Conservation (phyloP, 1,140 invertebrate species). For the Drosophila gunungcola region DNA sequence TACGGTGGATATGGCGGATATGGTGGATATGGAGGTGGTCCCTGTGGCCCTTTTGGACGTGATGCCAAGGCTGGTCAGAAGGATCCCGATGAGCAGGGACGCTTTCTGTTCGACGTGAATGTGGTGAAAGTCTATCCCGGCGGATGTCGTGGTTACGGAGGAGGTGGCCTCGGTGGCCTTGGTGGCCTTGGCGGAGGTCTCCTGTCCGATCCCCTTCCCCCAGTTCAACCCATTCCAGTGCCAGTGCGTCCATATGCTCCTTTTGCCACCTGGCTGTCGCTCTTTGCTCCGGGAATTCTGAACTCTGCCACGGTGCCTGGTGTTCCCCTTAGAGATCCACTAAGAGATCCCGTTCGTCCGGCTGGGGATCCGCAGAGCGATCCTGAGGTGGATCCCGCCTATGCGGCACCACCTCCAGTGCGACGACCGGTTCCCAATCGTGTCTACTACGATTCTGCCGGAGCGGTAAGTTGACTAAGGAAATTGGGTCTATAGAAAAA, state of each 20-base stretch:
- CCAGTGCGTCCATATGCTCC: constrained; percentile 69
- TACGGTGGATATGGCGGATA: constrained; percentile 41
- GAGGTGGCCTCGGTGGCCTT: constrained; percentile 27
- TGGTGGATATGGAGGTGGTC: constrained; percentile 42
- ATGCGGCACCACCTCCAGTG: constrained; percentile 49
- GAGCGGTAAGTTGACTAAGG: constrained; percentile 63
- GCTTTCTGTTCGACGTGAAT: constrained; percentile 78
- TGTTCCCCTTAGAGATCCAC: constrained; percentile 32
- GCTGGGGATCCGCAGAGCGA: constrained; percentile 62
- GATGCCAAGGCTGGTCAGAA: constrained; percentile 54
- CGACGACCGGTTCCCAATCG: constrained; percentile 74
- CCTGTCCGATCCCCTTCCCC: constrained; percentile 64
- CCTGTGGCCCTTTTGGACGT: constrained; percentile 67
- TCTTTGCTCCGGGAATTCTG: constrained; percentile 76
- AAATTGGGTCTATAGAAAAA: no score
- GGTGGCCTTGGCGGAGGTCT: constrained; percentile 52
- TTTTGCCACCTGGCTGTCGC: constrained; percentile 68
- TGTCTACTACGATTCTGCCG: constrained; percentile 75
- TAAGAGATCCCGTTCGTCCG: constrained; percentile 47
- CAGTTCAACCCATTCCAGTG: constrained; percentile 42
- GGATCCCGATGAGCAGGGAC: constrained; percentile 70
- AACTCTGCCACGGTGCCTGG: constrained; percentile 60
- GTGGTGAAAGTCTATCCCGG: constrained; percentile 72
- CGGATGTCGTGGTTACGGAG: constrained; percentile 61
- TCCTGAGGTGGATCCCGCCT: constrained; percentile 77